A percentile compares a stretch with the other conserved stretches of the same genome.
phyloP scores from a whole-genome alignment of 2,888 invertebrate species.

The Cremastobaeus sp. region DNA sequence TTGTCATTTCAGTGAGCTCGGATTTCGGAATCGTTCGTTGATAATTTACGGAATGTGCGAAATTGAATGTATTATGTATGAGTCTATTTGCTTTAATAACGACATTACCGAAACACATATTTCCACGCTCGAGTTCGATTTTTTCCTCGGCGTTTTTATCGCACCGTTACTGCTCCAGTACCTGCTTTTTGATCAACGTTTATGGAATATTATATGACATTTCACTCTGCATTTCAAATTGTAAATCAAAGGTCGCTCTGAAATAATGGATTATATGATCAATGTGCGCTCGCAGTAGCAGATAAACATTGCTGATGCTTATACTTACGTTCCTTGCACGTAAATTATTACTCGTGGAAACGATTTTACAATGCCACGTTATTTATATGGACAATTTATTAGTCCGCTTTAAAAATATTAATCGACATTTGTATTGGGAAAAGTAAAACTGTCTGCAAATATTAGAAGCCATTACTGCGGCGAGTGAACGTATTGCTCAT shows the following conservation, averaged over 20 bases:
- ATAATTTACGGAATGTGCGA: slow-evolving; percentile 33
- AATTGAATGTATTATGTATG: slow-evolving; percentile 47
- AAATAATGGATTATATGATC: slow-evolving; percentile 37
- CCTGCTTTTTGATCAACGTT: slow-evolving; percentile 8
- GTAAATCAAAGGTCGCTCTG: slow-evolving; percentile 33
- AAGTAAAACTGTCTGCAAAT: slow-evolving; percentile 29
- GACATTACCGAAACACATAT: slow-evolving; percentile 8
- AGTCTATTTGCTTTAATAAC: slow-evolving; percentile 37
- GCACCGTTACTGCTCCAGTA: neutral
- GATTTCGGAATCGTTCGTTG: slow-evolving; percentile 26
- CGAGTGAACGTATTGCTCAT: slow-evolving; percentile 9
- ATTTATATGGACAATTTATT: slow-evolving; percentile 9
- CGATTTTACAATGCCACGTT: neutral
- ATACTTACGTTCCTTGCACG: slow-evolving; percentile 27
- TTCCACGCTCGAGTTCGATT: slow-evolving; percentile 13
- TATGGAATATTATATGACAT: slow-evolving; percentile 9
- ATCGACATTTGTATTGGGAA: neutral
- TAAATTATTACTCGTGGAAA: neutral
- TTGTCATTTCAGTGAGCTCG: slow-evolving; percentile 23
- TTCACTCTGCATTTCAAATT: slow-evolving; percentile 8
- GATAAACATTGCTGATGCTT: slow-evolving; percentile 8
- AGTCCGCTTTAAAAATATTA: slow-evolving; percentile 17
- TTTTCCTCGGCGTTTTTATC: neutral
- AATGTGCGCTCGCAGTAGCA: slow-evolving; percentile 5
- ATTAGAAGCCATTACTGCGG: slow-evolving; percentile 4